Evolutionary conservation across 2,797 vertebrate species (phyloP).

Genomic region (Anableps anableps): DNA sequence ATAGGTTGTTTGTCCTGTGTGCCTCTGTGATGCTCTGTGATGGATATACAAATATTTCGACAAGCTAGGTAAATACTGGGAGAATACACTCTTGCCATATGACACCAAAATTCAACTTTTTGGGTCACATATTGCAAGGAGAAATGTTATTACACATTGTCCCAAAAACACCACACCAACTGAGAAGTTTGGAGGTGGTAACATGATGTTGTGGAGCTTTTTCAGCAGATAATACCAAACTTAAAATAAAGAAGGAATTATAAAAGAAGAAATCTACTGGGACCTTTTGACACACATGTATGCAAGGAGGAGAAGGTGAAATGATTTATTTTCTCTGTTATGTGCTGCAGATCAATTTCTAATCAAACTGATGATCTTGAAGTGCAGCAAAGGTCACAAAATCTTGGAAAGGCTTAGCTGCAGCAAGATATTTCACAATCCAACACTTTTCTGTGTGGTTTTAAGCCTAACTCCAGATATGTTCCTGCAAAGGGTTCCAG

Average conservation of each 20-base stretch:
- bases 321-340: not conserved
- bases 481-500: not conserved
- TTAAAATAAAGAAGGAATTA: not conserved
- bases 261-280: not conserved
- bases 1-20: not conserved
- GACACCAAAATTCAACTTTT: not conserved
- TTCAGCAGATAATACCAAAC: not conserved
- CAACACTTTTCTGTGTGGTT: not conserved
- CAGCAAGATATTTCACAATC: too few species aligned
- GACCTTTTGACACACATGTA: not conserved
- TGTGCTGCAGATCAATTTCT: not conserved
- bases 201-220: not conserved
- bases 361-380: not conserved
- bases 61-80: not conserved
- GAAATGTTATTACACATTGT: not conserved
- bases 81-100: not conserved
- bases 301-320: not conserved
- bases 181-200: not conserved
- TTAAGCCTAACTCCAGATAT: not conserved
- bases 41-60: not conserved
- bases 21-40: not conserved
- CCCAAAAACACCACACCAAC: not conserved
- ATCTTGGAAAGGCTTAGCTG: not conserved
- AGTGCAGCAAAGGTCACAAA: not conserved
- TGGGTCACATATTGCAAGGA: not conserved